These are phyloP conservation scores for Jordanella pulchra DNA, from an alignment of 2,797 vertebrate genomes.

Conservation along the genomic window DNA sequence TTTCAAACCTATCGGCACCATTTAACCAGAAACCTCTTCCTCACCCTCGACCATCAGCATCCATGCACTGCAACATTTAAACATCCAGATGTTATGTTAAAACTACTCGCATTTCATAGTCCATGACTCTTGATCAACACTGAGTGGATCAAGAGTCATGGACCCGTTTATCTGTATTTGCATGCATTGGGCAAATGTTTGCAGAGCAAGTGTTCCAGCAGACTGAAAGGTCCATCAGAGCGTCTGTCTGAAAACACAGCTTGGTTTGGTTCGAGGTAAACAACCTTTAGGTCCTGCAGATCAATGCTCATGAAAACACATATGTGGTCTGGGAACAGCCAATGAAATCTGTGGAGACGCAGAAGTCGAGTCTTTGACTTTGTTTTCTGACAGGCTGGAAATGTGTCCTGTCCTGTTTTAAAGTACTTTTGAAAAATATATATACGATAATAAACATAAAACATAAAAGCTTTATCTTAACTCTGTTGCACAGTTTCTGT, in stretches of 20 bases:
- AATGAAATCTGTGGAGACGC: not conserved
- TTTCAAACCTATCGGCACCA: not conserved
- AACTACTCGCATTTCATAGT: not conserved
- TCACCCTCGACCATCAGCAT: not conserved
- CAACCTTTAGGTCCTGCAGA: slow-evolving; percentile 24
- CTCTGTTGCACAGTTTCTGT: not conserved
- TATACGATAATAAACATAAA: not conserved
- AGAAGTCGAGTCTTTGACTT: not conserved
- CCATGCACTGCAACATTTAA: not conserved
- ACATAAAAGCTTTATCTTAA: not conserved
- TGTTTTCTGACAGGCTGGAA: not conserved
- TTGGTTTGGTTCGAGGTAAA: slow-evolving; percentile 20
- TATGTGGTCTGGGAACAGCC: not conserved
- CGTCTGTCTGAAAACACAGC: slow-evolving; percentile 5
- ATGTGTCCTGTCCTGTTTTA: not conserved
- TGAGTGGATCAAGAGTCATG: not conserved
- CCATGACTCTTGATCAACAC: not conserved
- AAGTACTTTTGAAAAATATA: not conserved
- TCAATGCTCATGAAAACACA: not conserved
- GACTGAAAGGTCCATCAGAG: not conserved
- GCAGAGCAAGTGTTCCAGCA: slow-evolving; percentile 1
- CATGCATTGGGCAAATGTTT: slow-evolving; percentile 38
- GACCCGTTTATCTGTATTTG: not conserved
- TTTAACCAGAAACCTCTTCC: not conserved
- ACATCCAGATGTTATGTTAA: not conserved